Base-by-base conservation (phyloP, 2,797 vertebrate genomes). In the Podarcis lilfordi region DNA sequence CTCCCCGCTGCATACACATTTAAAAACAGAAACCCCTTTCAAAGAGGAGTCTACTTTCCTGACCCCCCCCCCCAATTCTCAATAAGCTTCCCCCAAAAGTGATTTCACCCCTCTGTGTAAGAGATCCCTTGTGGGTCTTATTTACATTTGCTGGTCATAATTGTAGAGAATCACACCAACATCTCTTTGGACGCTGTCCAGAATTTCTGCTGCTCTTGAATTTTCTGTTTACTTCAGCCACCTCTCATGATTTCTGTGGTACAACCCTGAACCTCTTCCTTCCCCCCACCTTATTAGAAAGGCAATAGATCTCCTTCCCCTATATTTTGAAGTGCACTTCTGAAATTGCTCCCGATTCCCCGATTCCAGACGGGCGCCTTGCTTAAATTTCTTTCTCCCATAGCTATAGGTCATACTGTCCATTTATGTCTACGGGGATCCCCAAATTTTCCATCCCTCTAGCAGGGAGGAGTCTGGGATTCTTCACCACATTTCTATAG, bases 241-340 rank as follows among this genome's bases (percentile, higher is more conserved):
- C 68, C 40, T 45, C 19, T 45, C 32, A 66, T 61, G 35, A n/a
- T 85, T 85, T 45, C 13, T 78, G 5, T 13, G 21, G 11, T 23
- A 10, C 1, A 9, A 4, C 61, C 43, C 61, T 13, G 25, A 64
- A 74, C 74, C 32, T 76, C 25, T 27, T 72, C 61, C 19, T 23
- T 27, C 19, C 32, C 50, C 8, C 1, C 9, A 23, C 10, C 66
- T 68, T 50, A 15, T 55, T 89, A 82, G 43, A 55, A 85, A 89
- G 87, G 87, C 87, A 88, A 84, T 88, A 88, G 88, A 55, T 32
- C 29, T 61, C 19, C 3, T 61, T 4, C 13, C 37, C 37, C 32
- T n/a, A 25, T 25, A 75, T 45, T 69, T 45, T 89, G 32, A 86
- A 89, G 88, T 81, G 88, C 83, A 50, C 69, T 86, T 89, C 71